These are phyloP conservation scores for Halictus quadricinctus DNA, from an alignment of 2,888 invertebrate species.

Conservation along the genomic window DNA sequence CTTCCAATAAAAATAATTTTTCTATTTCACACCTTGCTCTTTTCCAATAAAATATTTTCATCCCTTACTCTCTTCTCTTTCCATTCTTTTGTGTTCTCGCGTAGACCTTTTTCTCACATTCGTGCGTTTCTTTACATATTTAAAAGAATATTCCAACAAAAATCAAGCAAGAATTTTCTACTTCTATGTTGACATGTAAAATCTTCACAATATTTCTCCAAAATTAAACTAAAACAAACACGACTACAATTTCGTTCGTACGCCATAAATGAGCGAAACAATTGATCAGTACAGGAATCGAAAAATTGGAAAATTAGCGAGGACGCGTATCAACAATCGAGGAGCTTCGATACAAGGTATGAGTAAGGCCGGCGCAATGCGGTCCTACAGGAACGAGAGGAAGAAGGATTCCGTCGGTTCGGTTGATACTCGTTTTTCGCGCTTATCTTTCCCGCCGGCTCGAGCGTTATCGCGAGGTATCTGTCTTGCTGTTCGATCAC, in stretches of 20 bases:
- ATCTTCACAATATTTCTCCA: neutral
- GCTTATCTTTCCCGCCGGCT: conserved; percentile 49
- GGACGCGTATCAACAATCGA: conserved; percentile 10
- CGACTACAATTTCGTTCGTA: too few relatives aligned
- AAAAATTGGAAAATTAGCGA: neutral
- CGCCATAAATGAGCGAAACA: too few relatives aligned
- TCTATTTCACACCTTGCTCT: neutral
- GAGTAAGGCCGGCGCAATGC: conserved; percentile 56
- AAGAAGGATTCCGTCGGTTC: conserved; percentile 58
- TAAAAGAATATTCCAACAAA: too few relatives aligned
- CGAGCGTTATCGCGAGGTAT: conserved; percentile 47
- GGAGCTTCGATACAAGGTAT: conserved; percentile 23
- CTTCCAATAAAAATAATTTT: neutral
- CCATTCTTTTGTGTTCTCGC: too few relatives aligned
- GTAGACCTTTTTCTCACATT: too few relatives aligned
- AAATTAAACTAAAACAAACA: too few relatives aligned
- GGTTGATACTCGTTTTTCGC: conserved; percentile 48
- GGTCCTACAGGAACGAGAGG: conserved; percentile 48
- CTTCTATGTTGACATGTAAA: neutral
- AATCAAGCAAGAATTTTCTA: too few relatives aligned
- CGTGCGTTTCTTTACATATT: too few relatives aligned
- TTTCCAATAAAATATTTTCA: neutral
- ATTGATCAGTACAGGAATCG: too few relatives aligned
- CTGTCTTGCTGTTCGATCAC: conserved; percentile 25
- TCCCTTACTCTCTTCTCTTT: too few relatives aligned